phyloP scores from a whole-genome alignment of 2,113 vertebrate genomes.

The Rattus norvegicus region GRCr8 NC_086026.1:75556001-75556500 shows the following conservation, averaged over 20 bases:
- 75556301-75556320: no score
- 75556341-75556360: neutral
- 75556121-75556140: neutral
- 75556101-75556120: conserved; percentile 12
- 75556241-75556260: no score
- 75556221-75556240: neutral
- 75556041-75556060: neutral
- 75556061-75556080: neutral
- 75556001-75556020: neutral
- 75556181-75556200: conserved; percentile 20
- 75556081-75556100: conserved; percentile 36
- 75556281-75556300: no score
- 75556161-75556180: conserved; percentile 23
- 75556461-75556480: conserved; percentile 44
- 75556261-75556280: no score
- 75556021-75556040: neutral
- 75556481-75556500: conserved; percentile 41
- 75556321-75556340: neutral
- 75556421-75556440: neutral
- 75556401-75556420: neutral
- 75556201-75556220: neutral
- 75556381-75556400: neutral
- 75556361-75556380: neutral
- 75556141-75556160: conserved; percentile 19
- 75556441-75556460: neutral